These are phyloP conservation scores for Crioceris asparagi DNA, from an alignment of 2,888 invertebrate species.

Conservation along the genomic window DNA sequence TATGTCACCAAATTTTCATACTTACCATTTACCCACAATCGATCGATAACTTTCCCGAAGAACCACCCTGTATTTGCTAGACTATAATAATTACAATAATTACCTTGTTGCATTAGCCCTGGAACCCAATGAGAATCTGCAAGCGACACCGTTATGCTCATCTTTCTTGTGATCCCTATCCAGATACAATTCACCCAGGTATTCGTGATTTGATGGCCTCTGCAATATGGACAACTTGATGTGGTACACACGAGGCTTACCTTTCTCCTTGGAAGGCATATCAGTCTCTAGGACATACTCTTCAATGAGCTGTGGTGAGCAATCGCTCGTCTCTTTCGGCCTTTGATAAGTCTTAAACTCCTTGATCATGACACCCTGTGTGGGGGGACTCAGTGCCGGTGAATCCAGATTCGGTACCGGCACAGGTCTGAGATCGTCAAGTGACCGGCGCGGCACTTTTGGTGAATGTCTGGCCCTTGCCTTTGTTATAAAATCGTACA, in stretches of 20 bases:
- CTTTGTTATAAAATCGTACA: conserved; percentile 56
- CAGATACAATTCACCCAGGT: conserved; percentile 80
- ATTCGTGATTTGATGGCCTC: conserved; percentile 79
- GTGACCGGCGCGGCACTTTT: no score
- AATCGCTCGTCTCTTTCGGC: conserved; percentile 38
- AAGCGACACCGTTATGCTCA: conserved; percentile 62
- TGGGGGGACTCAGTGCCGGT: conserved; percentile 42
- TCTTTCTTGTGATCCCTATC: conserved; percentile 56
- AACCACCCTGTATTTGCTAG: no score
- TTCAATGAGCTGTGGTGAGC: conserved; percentile 65
- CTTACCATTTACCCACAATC: no score
- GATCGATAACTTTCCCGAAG: no score
- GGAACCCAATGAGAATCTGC: conserved; percentile 58
- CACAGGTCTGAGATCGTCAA: conserved; percentile 30
- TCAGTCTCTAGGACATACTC: conserved; percentile 86
- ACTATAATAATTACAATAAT: no score
- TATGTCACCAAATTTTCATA: no score
- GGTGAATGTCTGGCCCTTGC: conserved; percentile 39
- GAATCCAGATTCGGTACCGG: conserved; percentile 53
- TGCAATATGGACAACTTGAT: conserved; percentile 81
- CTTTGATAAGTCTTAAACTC: conserved; percentile 36
- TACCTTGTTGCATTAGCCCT: conserved; percentile 12
- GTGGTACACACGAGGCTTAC: conserved; percentile 49
- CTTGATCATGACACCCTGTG: conserved; percentile 29
- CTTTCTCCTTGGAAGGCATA: conserved; percentile 42